Base-by-base conservation (phyloP, 1,140 invertebrate genomes). In the Bombus huntii region DNA sequence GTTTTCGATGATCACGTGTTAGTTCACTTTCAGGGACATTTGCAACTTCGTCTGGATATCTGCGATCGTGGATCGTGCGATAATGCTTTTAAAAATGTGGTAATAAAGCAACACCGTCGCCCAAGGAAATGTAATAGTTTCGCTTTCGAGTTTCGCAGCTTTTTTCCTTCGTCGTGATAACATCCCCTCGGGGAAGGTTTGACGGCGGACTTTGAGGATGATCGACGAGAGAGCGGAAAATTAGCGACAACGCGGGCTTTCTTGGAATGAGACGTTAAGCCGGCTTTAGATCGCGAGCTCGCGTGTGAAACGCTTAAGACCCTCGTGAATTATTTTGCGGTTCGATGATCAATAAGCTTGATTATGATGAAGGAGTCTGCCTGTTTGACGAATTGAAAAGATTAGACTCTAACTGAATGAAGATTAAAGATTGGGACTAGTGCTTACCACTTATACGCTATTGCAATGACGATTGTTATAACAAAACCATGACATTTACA, bases 201-300 rank as follows among this genome's bases (percentile, higher is more conserved):
- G 65, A 74, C 44, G 47, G 57, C 28, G 15, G 44, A 57, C 57
- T 75, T 82, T 81, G 62, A 82, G 72, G 84, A 82, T 86, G 84
- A 86, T 86, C 79, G 84, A 86, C 71, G 84, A 86, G 84, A 74
- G 31, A 70, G 76, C 39, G 72, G 62, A 82, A 81, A 84, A 84
- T 84, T 84, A 84, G 75, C 82, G 82, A 84, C 82, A 84, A 71
- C 75, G 25, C 6, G 10, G 65, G 59, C 15, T 79, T 79, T 79
- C 82, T 84, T 37, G 39, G 39, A 84, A 84, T 79, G 82, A 84
- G 66, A 84, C 47, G 76, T 84, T 79, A 84, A 57, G 82, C 53
- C 39, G 13, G 39, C 31, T 44, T 78, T 47, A 47, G 82, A 84
- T 84, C 66, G 76, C 53, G 66, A 34, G 57, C 75, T 84, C 53